Base-by-base conservation (phyloP, 2,888 invertebrate species). In the Agrotis ipsilon region DNA sequence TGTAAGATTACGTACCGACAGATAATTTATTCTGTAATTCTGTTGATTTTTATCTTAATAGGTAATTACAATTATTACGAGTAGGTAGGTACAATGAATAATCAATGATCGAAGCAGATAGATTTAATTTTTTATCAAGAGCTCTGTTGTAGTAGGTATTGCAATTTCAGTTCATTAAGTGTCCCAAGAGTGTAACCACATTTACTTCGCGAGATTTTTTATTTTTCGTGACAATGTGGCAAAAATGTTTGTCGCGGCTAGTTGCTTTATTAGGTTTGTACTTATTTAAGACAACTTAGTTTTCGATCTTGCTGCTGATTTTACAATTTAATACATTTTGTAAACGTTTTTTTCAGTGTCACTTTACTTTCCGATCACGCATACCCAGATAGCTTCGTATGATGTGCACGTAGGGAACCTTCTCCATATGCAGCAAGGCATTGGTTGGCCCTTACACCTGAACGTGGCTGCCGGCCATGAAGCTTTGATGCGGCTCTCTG, bases 361-460 rank as follows among this genome's bases (percentile, higher is more conserved):
- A 65, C 69, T 80, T 65, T 75, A 75, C 62, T 61, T 84, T 13
- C 78, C 82, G 27, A 68, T 66, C 32, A 87, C 72, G 11, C 43
- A 63, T 14, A 76, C 86, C 4, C 84, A 85, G 68, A 78, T 80
- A 51, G 45, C 83, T 5, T 78, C 87, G 1, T 86, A 84, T 59
- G 86, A 87, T 27, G 70, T 94, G 14, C 73, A 85, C 3, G 78
- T 94, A 57, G 82, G 87, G 2, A 90, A 93, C 75, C 87, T 91
- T 3, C 85, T 94, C 27, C 86, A 88, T 27, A 91, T 94, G 89
- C 94, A 94, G 72, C 87, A 88, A 51, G 96, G 96, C 0, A 80
- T 93, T 46, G 95, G 94, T 3, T 94, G 93, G 94, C 96, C 96
- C 0, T 78, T 88, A 14, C 54, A 78, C 5, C 83, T 96, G 21